phyloP scores from a whole-genome alignment of 2,888 invertebrate species.

The Andrena bucephala region DNA sequence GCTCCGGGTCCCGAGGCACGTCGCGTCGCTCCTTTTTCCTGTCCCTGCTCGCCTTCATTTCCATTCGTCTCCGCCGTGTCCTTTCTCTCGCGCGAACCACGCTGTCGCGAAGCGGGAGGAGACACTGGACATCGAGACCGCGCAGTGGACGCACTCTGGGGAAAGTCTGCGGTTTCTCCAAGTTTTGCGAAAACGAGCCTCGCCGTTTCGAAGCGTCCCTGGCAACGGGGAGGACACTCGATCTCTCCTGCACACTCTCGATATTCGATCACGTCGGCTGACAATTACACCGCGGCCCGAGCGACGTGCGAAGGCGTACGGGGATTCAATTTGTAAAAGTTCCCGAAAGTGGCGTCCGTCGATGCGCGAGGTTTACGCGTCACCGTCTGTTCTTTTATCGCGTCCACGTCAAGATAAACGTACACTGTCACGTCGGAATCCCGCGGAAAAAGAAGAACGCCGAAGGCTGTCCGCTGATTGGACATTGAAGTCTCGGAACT shows the following conservation, averaged over 20 bases:
- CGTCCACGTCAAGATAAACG: slow-evolving; percentile 15
- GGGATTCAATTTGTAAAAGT: slow-evolving; percentile 57
- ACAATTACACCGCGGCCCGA: slow-evolving; percentile 37
- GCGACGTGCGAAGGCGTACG: slow-evolving; percentile 15
- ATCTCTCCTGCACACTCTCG: slow-evolving; percentile 13
- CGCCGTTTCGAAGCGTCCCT: neutral
- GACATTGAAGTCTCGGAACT: slow-evolving; percentile 69
- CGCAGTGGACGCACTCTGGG: slow-evolving; percentile 25
- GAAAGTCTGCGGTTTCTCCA: slow-evolving; percentile 18
- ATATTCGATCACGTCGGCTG: slow-evolving; percentile 29
- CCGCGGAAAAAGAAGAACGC: slow-evolving; percentile 38
- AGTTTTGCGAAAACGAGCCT: neutral
- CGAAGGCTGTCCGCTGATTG: slow-evolving; percentile 68
- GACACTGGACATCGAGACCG: slow-evolving; percentile 57
- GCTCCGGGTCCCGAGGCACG: slow-evolving; percentile 19
- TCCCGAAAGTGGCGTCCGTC: slow-evolving; percentile 15
- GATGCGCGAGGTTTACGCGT: slow-evolving; percentile 30
- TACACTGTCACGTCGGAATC: slow-evolving; percentile 31
- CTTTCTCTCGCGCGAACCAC: slow-evolving; percentile 7
- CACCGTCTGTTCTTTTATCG: slow-evolving; percentile 38
- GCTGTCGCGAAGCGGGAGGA: slow-evolving; percentile 5
- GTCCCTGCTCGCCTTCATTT: slow-evolving; percentile 28
- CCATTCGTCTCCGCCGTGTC: slow-evolving; percentile 23
- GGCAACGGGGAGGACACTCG: neutral
- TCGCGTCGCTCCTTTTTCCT: slow-evolving; percentile 13